Conservation (phyloP, 1,140 invertebrate species). For the Scylla paramamosain region DNA sequence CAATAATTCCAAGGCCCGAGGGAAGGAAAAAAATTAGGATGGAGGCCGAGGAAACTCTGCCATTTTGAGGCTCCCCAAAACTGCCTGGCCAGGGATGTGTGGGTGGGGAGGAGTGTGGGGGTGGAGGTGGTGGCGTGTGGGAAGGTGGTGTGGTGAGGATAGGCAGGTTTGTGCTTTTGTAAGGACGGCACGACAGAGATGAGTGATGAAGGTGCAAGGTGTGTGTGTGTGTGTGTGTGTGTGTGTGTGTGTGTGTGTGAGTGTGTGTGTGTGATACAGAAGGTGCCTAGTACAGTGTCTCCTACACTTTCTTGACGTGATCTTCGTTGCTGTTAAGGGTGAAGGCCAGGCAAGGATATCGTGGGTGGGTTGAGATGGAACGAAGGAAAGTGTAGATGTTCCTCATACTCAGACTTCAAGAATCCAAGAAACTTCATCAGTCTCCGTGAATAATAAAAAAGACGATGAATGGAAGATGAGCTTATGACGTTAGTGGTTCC, state of each 20-base stretch:
- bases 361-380: too few relatives aligned
- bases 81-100: neutral
- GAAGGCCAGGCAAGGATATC: too few relatives aligned
- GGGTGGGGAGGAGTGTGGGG: neutral
- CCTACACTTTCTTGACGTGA: too few relatives aligned
- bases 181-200: neutral
- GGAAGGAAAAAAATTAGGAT: conserved; percentile 69
- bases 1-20: conserved; percentile 65
- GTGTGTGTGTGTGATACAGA: neutral
- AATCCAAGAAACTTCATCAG: too few relatives aligned
- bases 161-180: neutral
- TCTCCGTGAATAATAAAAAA: too few relatives aligned
- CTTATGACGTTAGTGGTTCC: too few relatives aligned
- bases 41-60: conserved; percentile 71
- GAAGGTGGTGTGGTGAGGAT: neutral
- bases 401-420: too few relatives aligned
- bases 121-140: neutral
- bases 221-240: conserved; percentile 20
- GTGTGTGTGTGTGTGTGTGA: conserved; percentile 10
- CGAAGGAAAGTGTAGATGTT: too few relatives aligned
- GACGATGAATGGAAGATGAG: too few relatives aligned
- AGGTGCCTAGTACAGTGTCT: neutral
- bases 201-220: neutral
- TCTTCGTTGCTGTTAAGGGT: too few relatives aligned
- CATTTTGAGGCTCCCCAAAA: conserved; percentile 64